Conservation (phyloP, 2,888 invertebrate genomes). For the Drosophila kuntzei region DNA sequence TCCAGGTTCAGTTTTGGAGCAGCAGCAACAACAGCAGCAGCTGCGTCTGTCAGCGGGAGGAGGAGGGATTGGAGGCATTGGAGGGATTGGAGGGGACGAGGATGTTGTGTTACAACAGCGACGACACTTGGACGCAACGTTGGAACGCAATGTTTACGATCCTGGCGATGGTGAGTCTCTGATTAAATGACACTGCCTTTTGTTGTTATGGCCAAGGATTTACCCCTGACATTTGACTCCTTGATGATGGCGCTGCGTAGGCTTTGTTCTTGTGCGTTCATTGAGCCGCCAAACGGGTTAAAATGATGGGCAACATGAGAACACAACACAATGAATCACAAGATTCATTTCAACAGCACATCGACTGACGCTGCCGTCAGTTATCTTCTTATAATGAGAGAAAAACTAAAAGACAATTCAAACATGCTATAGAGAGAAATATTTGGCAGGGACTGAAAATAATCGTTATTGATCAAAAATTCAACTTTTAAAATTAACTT, state of each 20-base stretch:
- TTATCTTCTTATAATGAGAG: not conserved
- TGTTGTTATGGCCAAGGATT: conserved; percentile 42
- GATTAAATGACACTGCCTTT: conserved; percentile 60
- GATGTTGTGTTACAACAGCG: conserved; percentile 47
- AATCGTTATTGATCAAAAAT: too few relatives aligned
- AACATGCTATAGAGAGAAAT: not conserved
- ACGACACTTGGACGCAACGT: conserved; percentile 52
- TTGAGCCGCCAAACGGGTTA: conserved; percentile 15
- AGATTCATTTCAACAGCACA: conserved; percentile 20
- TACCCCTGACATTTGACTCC: conserved; percentile 49
- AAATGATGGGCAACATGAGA: conserved; percentile 9
- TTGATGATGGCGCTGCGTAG: conserved; percentile 16
- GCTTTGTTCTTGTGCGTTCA: conserved; percentile 29
- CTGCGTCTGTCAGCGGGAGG: conserved; percentile 13
- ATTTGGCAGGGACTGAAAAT: too few relatives aligned
- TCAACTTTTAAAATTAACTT: too few relatives aligned
- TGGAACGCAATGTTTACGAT: conserved; percentile 83
- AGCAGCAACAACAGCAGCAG: conserved; percentile 32
- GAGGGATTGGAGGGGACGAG: conserved; percentile 27
- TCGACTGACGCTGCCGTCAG: not conserved
- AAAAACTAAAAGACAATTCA: not conserved
- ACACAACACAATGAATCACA: not conserved
- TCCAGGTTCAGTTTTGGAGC: conserved; percentile 21
- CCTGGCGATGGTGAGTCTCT: conserved; percentile 85
- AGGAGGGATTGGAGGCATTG: conserved; percentile 18